Evolutionary conservation across 2,113 vertebrate genomes (phyloP), one percentile per base, ranked within the genome.

Genomic region (Platysteira castanea): DNA sequence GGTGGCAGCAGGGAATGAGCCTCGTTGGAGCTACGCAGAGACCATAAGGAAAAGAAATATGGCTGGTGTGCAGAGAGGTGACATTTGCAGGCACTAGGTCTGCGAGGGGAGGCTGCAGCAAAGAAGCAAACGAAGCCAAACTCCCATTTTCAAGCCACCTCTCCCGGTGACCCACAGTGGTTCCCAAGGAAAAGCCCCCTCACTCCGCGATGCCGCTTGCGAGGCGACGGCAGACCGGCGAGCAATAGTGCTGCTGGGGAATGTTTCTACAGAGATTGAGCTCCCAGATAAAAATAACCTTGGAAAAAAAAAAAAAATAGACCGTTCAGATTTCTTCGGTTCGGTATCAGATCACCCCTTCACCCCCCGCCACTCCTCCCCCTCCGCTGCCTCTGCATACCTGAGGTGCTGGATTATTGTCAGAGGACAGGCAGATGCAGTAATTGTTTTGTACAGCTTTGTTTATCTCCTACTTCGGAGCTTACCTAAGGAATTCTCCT

Each of bases 361-460:
- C 92, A 21, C 37, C 63, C 41, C 67, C 59, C 21, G 39, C 39
- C 6, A 41, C 52, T 27, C 27, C 53, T 18, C 31, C 21, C 33
- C 27, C 53, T 21, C 35, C 21, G 14, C 73, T 37, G 52, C 59
- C 76, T 94, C 88, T 67, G 90, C 88, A 96, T 90, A 85, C 92
- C 92, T 89, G 71, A 87, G 77, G 63, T 84, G 84, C 82, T 65
- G 81, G 90, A 84, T 96, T 95, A 93, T 90, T 95, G 90, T 94
- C 90, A 96, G 94, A 89, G 79, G 47, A 92, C 63, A 67, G 91
- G 74, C 92, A 96, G 86, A 76, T 26, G 87, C 86, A 83, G 89
- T 95, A 86, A 93, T 89, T 94, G 92, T 96, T 96, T 96, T 92
- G 90, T 90, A 75, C 76, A 77, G 80, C 63, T 95, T 96, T 95